Evolutionary conservation across 1,140 invertebrate species (phyloP).

Genomic region (Cephus cinctus): DNA sequence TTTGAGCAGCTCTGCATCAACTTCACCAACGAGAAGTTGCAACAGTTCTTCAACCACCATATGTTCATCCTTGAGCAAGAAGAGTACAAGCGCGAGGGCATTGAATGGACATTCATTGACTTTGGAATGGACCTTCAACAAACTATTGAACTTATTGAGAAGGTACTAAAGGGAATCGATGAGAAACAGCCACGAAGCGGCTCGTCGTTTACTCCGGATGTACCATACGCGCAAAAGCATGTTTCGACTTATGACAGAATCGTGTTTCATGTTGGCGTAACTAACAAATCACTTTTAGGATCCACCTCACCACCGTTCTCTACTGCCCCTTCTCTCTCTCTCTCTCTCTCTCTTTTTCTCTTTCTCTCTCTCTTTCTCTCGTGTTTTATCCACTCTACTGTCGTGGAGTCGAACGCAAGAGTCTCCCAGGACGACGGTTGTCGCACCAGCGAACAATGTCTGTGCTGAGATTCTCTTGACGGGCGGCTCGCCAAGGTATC

Average conservation of each 20-base stretch:
- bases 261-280: too few relatives aligned
- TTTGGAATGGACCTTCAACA: slow-evolving; percentile 75
- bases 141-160: slow-evolving; percentile 73
- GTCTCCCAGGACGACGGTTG: too few relatives aligned
- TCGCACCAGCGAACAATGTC: too few relatives aligned
- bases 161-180: slow-evolving; percentile 55
- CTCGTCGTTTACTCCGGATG: too few relatives aligned
- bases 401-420: too few relatives aligned
- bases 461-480: too few relatives aligned
- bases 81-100: slow-evolving; percentile 70
- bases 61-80: slow-evolving; percentile 75
- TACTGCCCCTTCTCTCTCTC: slow-evolving; percentile 21
- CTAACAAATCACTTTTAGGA: too few relatives aligned
- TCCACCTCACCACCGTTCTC: background rate
- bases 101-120: slow-evolving; percentile 74
- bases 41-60: slow-evolving; percentile 76
- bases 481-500: too few relatives aligned
- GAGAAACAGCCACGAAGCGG: background rate
- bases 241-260: slow-evolving; percentile 1
- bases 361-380: slow-evolving; percentile 25
- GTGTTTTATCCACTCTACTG: too few relatives aligned
- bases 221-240: too few relatives aligned
- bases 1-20: slow-evolving; percentile 68
- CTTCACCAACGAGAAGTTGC: slow-evolving; percentile 74
- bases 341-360: slow-evolving; percentile 25